phyloP scores from a whole-genome alignment of 37 sponge, comb jelly and placozoan genomes.

The Theonella swinhoei region DNA sequence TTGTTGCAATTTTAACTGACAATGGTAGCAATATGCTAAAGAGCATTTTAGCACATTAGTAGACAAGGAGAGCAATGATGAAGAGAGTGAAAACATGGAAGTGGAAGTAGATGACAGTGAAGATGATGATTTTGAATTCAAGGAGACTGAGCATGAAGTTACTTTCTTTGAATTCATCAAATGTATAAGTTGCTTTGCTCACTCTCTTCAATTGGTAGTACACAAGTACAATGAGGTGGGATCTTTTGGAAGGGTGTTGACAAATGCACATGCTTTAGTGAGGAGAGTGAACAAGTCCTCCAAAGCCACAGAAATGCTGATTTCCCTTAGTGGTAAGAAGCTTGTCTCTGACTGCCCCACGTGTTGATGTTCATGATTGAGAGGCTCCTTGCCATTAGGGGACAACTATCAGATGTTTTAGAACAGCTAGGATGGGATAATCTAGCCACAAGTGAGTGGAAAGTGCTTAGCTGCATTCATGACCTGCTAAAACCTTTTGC shows the following conservation, averaged over 20 bases:
- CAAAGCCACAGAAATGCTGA: constrained; percentile 40
- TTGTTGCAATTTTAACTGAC: constrained; percentile 5
- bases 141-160: too few relatives aligned
- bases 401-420: too few relatives aligned
- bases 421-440: constrained; percentile 24
- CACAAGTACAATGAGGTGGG: too few relatives aligned
- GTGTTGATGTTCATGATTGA: constrained; percentile 25
- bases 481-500: constrained; percentile 37
- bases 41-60: too few relatives aligned
- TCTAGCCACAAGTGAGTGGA: constrained; percentile 24
- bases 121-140: not conserved
- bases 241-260: too few relatives aligned
- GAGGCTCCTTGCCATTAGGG: too few relatives aligned
- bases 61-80: not conserved
- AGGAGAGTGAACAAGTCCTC: constrained; percentile 23
- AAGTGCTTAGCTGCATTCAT: not conserved
- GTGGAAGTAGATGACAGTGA: not conserved
- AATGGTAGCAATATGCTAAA: constrained; percentile 39
- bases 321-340: too few relatives aligned
- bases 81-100: not conserved
- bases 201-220: too few relatives aligned
- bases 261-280: too few relatives aligned
- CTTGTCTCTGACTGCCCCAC: constrained; percentile 31
- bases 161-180: not conserved
- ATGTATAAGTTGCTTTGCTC: not conserved